A percentile compares a stretch with the other conserved stretches of the same genome.
phyloP scores from a whole-genome alignment of 2,113 vertebrate genomes.

The Forbesichthys agassizii region DNA sequence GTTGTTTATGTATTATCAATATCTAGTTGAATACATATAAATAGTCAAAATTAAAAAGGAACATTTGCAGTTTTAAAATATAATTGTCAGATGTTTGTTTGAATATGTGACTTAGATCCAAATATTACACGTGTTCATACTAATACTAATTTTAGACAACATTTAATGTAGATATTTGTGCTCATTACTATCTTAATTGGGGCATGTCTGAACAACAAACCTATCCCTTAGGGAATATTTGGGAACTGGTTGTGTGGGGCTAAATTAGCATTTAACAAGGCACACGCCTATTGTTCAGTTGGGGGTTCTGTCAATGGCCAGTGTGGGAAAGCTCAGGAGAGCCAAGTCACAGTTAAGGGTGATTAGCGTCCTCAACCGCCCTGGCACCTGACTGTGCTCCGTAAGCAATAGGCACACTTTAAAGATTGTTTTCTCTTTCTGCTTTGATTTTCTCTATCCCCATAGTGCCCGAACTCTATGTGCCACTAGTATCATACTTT shows the following conservation, averaged over 20 bases:
- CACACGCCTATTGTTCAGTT: slow-evolving; percentile 71
- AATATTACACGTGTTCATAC: neutral
- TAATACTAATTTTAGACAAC: neutral
- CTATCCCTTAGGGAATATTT: slow-evolving; percentile 22
- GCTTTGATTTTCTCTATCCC: neutral
- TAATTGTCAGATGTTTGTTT: neutral
- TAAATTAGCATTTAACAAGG: slow-evolving; percentile 76
- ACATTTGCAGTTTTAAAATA: neutral
- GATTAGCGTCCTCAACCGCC: slow-evolving; percentile 63
- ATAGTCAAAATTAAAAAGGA: no score
- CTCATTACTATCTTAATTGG: slow-evolving; percentile 37
- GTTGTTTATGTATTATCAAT: no score
- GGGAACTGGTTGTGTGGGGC: slow-evolving; percentile 46
- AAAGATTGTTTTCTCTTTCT: neutral
- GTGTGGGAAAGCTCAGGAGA: slow-evolving; percentile 76
- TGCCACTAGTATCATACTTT: slow-evolving; percentile 32
- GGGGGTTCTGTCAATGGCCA: slow-evolving; percentile 43
- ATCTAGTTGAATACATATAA: no score
- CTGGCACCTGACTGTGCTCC: slow-evolving; percentile 48
- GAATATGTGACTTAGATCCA: neutral
- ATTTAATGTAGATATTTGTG: slow-evolving; percentile 48
- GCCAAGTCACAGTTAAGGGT: slow-evolving; percentile 68
- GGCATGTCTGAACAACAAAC: slow-evolving; percentile 47
- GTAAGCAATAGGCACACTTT: slow-evolving; percentile 67
- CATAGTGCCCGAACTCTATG: slow-evolving; percentile 19